A percentile compares a stretch with the other conserved stretches of the same genome.
phyloP scores from a whole-genome alignment of 2,888 invertebrate genomes.

The Tachina lurida region DNA sequence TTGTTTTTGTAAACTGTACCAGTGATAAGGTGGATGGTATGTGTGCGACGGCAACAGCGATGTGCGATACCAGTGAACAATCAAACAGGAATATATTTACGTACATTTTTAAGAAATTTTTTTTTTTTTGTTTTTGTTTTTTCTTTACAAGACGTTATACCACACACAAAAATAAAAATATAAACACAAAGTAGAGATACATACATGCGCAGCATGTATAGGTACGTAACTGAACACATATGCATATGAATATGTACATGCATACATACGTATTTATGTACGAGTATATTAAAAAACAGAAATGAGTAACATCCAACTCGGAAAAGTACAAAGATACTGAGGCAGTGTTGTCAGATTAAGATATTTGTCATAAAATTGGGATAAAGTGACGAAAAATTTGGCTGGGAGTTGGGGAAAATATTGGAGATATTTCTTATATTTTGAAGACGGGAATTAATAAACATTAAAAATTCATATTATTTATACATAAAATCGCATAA shows the following conservation, averaged over 20 bases:
- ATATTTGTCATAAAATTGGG: too few relatives aligned
- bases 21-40: conserved; percentile 71
- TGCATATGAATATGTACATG: not conserved
- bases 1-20: conserved; percentile 80
- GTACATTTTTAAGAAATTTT: conserved; percentile 47
- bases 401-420: too few relatives aligned
- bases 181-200: not conserved
- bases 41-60: conserved; percentile 36
- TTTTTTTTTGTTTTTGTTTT: conserved; percentile 26
- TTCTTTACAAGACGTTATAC: conserved; percentile 39
- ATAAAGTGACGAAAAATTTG: too few relatives aligned
- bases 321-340: too few relatives aligned
- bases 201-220: not conserved
- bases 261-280: not conserved
- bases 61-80: conserved; percentile 62
- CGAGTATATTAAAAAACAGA: not conserved
- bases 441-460: too few relatives aligned
- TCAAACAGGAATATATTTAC: conserved; percentile 53
- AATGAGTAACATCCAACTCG: too few relatives aligned
- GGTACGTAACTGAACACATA: not conserved
- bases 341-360: too few relatives aligned
- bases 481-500: too few relatives aligned
- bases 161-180: not conserved
- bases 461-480: too few relatives aligned
- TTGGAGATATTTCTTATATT: too few relatives aligned